Conservation (phyloP, 2,888 invertebrate genomes). For the Andricus curvator region DNA sequence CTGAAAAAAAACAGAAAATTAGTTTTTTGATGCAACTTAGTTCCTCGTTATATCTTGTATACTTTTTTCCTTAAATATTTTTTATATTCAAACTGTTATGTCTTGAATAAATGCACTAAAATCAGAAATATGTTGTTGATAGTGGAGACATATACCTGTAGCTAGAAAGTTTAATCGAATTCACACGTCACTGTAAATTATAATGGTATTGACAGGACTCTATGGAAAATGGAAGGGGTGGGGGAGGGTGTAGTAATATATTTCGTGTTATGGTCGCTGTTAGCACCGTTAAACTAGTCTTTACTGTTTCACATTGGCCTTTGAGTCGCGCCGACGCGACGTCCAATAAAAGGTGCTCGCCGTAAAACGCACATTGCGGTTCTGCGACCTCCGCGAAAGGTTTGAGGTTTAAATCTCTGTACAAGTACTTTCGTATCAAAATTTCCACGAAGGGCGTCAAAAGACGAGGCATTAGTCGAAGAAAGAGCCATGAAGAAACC, state of each 20-base stretch:
- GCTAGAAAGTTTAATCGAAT: conserved; percentile 67
- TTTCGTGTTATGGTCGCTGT: conserved; percentile 72
- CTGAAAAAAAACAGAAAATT: too few relatives aligned
- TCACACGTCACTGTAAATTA: conserved; percentile 69
- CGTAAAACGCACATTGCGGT: conserved; percentile 61
- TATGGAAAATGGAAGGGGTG: conserved; percentile 6
- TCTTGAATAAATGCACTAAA: neutral
- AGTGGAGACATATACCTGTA: neutral
- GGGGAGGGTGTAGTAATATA: conserved; percentile 64
- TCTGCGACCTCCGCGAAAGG: conserved; percentile 40
- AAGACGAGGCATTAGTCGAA: neutral
- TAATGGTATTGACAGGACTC: conserved; percentile 65
- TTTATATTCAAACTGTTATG: too few relatives aligned
- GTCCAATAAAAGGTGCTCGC: conserved; percentile 71
- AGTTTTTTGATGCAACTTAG: too few relatives aligned
- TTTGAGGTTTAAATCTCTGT: conserved; percentile 5
- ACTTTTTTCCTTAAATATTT: too few relatives aligned
- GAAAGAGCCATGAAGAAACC: conserved; percentile 1
- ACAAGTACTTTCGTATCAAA: conserved; percentile 5
- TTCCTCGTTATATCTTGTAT: too few relatives aligned
- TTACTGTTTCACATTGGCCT: conserved; percentile 73
- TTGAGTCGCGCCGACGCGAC: conserved; percentile 72
- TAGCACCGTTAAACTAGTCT: conserved; percentile 76
- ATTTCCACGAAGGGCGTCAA: conserved; percentile 7
- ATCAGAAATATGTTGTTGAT: conserved; percentile 15